Evolutionary conservation across 2,797 vertebrate genomes (phyloP), one percentile per base, ranked within the genome.

Genomic region (Varecia variegata): DNA sequence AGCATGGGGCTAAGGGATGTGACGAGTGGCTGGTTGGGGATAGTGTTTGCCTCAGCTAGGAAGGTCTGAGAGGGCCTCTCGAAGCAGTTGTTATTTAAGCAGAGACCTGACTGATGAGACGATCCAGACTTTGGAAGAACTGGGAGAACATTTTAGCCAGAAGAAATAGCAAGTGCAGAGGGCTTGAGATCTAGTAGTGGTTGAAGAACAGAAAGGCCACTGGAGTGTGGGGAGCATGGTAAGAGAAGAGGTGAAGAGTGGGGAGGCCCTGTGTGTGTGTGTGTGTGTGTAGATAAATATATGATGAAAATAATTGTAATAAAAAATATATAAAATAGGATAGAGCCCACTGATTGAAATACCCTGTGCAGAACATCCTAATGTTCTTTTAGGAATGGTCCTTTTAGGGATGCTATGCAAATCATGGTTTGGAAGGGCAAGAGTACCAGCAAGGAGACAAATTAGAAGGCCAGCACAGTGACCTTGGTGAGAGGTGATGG

Each of bases 41-140:
- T 7, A 5, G 32, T 20, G 17, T 88, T 79, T 80, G 12, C 56
- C 56, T 68, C n/a, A 8, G 52, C 18, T 32, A 2, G 54, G 77
- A 93, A 30, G 45, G n/a, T 52, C 71, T 17, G 25, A 67, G 52
- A 68, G 25, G 45, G 1, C 25, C 30, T 84, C 62, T 87, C 13
- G 11, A 13, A 32, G 92, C 45, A 20, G 18, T 45, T 15, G 30
- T 1, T 40, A 2, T 21, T 71, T 58, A 65, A 81, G 54, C 45
- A 52, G 85, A 74, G 62, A 45, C 15, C 45, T 73, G 32, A 32
- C 50, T 20, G 52, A 25, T 35, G 32, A 20, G 50, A 50, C 35
- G 30, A 62, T 7, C 14, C 58, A 87, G 82, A 35, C 58, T 73
- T 88, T 54, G 23, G 38, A 67, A 88, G 60, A 93, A 56, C 65